Percentiles rank a stretch among this genome's conserved stretches.
These are phyloP conservation scores for Montipora foliosa DNA, from an alignment of 64 coral and sea anemone genomes.

Conservation along the genomic window DNA sequence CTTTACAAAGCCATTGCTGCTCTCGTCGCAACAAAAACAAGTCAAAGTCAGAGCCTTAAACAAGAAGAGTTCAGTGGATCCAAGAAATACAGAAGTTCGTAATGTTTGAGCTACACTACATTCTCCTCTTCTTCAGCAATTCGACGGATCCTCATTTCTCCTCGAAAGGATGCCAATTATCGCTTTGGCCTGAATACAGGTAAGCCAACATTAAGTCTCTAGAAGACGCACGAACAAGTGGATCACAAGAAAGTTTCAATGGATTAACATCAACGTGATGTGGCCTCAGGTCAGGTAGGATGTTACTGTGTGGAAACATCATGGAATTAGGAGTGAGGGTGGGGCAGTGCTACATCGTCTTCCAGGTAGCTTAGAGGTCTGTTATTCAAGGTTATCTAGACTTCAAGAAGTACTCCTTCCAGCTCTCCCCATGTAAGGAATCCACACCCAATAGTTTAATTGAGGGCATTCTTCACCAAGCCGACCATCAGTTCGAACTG, in stretches of 20 bases:
- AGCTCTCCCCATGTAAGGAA: not conserved
- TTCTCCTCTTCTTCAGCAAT: not conserved
- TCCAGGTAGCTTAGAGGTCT: not conserved
- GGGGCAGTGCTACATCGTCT: slow-evolving; percentile 29
- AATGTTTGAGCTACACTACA: not conserved
- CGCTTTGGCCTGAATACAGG: not conserved
- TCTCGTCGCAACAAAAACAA: not conserved
- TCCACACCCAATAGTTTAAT: not conserved
- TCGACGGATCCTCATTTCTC: not conserved
- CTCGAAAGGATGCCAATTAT: not conserved
- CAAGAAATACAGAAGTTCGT: not conserved
- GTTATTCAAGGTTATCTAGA: not conserved
- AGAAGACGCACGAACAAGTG: not conserved
- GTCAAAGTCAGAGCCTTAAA: not conserved
- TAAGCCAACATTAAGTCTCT: not conserved
- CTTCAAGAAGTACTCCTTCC: slow-evolving; percentile 3
- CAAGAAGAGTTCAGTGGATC: not conserved
- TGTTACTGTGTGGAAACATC: slow-evolving; percentile 28
- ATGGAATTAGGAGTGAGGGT: slow-evolving; percentile 36
- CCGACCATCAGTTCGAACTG: not conserved
- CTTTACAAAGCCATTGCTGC: too few relatives aligned
- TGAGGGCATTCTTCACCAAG: not conserved
- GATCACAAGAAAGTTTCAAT: slow-evolving; percentile 10
- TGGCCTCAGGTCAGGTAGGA: slow-evolving; percentile 27
- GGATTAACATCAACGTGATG: slow-evolving; percentile 14